A percentile compares a stretch with the other conserved stretches of the same genome.
Conservation (phyloP, 2,113 vertebrate genomes). For the Carettochelys insculpta region DNA sequence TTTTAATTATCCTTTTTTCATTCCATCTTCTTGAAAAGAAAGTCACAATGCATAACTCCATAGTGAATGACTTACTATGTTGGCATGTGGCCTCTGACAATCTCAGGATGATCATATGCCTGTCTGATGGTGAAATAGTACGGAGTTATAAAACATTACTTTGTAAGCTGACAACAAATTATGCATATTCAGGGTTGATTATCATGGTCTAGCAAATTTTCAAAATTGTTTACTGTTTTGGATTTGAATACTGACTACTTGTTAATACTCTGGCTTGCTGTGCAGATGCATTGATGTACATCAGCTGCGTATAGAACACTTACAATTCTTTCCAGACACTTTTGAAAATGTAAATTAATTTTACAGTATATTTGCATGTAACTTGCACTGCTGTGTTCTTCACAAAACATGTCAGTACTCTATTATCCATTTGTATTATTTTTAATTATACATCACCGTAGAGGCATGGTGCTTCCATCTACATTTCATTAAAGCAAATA, state of each 20-base stretch:
- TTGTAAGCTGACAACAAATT: background rate
- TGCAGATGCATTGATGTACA: background rate
- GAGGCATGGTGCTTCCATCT: background rate
- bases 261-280: background rate
- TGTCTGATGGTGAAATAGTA: background rate
- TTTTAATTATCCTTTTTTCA: background rate
- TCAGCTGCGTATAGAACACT: background rate
- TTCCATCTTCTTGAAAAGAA: background rate
- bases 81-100: background rate
- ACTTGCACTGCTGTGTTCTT: background rate
- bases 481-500: background rate
- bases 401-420: background rate
- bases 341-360: background rate
- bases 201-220: background rate
- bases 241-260: background rate
- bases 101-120: background rate
- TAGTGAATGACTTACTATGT: background rate
- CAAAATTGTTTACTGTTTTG: background rate
- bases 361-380: fast-evolving
- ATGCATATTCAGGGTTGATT: background rate
- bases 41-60: background rate
- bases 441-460: background rate
- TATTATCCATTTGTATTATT: background rate
- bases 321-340: background rate
- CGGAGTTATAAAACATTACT: background rate